Percentiles rank a stretch among this genome's conserved stretches.
Conservation (phyloP, 2,113 vertebrate species). For the Triplophysa tibetana region DNA sequence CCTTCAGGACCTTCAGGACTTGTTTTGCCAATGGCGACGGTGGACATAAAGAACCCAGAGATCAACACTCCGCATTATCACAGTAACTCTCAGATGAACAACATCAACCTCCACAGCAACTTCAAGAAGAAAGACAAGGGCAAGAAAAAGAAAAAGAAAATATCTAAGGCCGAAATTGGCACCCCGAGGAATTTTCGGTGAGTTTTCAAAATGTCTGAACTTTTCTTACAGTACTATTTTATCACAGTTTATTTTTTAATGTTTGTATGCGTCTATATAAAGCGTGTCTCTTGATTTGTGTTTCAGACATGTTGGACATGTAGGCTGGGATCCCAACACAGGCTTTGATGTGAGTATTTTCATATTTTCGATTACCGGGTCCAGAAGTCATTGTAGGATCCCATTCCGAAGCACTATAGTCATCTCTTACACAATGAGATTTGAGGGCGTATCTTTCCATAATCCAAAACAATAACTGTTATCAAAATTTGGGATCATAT, state of each 20-base stretch:
- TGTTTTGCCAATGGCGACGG: conserved; percentile 90
- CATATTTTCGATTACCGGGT: background rate
- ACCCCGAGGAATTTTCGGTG: conserved; percentile 99
- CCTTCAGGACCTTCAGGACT: conserved; percentile 65
- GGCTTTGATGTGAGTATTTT: conserved; percentile 94
- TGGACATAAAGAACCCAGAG: conserved; percentile 98
- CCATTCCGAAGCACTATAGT: background rate
- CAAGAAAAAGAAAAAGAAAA: conserved; percentile 89
- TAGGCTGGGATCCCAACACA: conserved; percentile 99
- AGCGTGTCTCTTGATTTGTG: conserved; percentile 15
- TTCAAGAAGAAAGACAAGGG: conserved; percentile 84
- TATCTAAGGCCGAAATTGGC: conserved; percentile 98
- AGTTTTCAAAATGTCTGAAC: conserved; percentile 54
- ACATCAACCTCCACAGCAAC: conserved; percentile 79
- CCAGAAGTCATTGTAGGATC: background rate
- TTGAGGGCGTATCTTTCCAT: conserved; percentile 51
- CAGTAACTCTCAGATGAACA: conserved; percentile 83
- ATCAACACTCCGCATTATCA: conserved; percentile 82
- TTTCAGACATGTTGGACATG: conserved; percentile 92
- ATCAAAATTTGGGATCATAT: conserved; percentile 47
- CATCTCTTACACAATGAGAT: conserved; percentile 63
- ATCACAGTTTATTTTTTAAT: background rate
- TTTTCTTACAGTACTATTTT: background rate
- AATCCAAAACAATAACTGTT: conserved; percentile 60
- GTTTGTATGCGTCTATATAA: conserved; percentile 3